Percentiles rank a stretch among this genome's conserved stretches.
phyloP scores from a whole-genome alignment of 2,797 vertebrate species.

The Tangara arthus region DNA sequence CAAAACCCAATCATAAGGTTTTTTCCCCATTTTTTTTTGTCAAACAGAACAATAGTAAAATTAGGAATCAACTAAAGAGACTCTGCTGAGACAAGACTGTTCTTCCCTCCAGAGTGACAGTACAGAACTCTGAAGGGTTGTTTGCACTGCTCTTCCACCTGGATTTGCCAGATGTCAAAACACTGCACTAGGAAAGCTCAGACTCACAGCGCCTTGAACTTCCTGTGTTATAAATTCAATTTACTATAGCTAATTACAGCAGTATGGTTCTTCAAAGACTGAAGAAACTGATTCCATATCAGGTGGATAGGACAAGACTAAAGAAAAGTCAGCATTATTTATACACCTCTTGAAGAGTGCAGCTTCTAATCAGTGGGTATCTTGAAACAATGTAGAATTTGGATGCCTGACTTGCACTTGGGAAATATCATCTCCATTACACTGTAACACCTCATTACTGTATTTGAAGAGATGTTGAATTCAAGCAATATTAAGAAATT shows the following conservation, averaged over 20 bases:
- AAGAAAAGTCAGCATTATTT: background rate
- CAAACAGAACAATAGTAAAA: background rate
- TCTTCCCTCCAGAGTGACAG: background rate
- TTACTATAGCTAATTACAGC: background rate
- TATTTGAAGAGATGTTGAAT: background rate
- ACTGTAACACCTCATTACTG: background rate
- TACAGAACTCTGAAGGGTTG: background rate
- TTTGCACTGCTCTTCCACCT: background rate
- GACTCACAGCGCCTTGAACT: background rate
- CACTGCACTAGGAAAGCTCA: background rate
- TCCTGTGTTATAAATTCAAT: background rate
- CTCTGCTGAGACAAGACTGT: background rate
- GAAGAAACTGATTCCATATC: background rate
- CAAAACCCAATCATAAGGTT: background rate
- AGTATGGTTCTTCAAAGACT: background rate
- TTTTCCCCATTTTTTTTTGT: background rate
- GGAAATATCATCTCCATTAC: background rate
- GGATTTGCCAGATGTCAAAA: background rate
- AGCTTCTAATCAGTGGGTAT: background rate
- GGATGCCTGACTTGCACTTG: background rate
- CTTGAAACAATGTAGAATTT: background rate
- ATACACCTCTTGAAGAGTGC: background rate
- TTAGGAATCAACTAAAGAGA: background rate
- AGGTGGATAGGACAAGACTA: background rate
- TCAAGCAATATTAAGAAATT: background rate